phyloP scores from a whole-genome alignment of 23 tunicate genomes.

The Ascidia mentula region DNA sequence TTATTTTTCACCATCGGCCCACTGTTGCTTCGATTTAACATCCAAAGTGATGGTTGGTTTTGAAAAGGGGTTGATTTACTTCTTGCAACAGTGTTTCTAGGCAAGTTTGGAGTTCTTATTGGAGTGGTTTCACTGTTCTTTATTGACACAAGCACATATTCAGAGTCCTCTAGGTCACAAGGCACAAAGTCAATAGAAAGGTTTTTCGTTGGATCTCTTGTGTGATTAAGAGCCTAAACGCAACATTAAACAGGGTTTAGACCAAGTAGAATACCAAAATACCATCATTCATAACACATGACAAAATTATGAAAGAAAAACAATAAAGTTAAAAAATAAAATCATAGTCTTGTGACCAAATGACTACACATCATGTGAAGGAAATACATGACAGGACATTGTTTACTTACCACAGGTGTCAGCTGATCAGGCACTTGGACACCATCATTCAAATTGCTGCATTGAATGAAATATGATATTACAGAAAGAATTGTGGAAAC shows the following conservation, averaged over 20 bases:
- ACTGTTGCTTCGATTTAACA: slow-evolving; percentile 33
- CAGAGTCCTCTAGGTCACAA: slow-evolving; percentile 45
- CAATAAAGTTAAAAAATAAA: neutral
- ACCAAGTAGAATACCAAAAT: too few relatives aligned
- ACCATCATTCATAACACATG: too few relatives aligned
- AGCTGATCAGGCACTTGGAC: slow-evolving; percentile 53
- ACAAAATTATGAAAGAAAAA: too few relatives aligned
- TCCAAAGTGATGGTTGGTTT: neutral
- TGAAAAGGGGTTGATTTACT: slow-evolving; percentile 38
- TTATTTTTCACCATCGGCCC: slow-evolving; percentile 33
- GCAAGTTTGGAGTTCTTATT: neutral
- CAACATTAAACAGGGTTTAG: too few relatives aligned
- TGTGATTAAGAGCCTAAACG: neutral
- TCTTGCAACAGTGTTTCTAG: slow-evolving; percentile 14
- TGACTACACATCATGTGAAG: neutral
- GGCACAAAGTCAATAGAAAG: slow-evolving; percentile 22
- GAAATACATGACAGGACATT: too few relatives aligned
- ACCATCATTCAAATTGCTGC: slow-evolving; percentile 52
- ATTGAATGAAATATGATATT: slow-evolving; percentile 83
- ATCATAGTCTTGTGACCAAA: neutral
- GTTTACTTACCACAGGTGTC: slow-evolving; percentile 67
- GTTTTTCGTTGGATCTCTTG: slow-evolving; percentile 8
- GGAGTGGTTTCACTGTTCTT: slow-evolving; percentile 4
- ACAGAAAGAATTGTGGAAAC: slow-evolving; percentile 80
- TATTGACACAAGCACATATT: slow-evolving; percentile 39